Conservation (phyloP, 64 coral and sea anemone genomes). For the Pachyseris speciosa region DNA sequence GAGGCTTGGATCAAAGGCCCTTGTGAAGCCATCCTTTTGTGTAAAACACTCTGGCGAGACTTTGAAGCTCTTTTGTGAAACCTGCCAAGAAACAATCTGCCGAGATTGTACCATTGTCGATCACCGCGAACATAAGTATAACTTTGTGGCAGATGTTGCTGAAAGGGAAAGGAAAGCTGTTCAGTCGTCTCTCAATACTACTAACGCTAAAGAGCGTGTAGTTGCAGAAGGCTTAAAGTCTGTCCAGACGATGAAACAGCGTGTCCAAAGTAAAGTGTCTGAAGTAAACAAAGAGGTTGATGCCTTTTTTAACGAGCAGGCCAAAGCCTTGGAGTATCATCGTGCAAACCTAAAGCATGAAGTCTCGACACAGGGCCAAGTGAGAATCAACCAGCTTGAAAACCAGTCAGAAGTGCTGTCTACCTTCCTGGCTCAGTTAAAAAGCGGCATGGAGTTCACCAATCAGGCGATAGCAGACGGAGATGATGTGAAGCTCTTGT, state of each 20-base stretch:
- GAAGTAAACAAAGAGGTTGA: constrained; percentile 30
- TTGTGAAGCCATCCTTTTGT: constrained; percentile 20
- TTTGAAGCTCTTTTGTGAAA: constrained; percentile 56
- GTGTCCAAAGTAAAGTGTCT: not conserved
- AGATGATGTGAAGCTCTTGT: constrained; percentile 13
- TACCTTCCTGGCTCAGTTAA: not conserved
- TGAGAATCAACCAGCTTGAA: constrained; percentile 11
- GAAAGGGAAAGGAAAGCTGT: not conserved
- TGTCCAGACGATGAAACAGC: not conserved
- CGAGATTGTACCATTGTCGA: constrained; percentile 78
- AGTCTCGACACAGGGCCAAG: not conserved
- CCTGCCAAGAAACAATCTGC: constrained; percentile 62
- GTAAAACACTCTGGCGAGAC: constrained; percentile 33
- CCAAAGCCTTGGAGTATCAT: not conserved
- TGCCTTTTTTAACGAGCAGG: not conserved
- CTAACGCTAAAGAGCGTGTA: not conserved
- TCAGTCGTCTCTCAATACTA: not conserved
- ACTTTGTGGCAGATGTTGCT: constrained; percentile 41
- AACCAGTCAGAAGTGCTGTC: constrained; percentile 5
- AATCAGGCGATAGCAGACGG: not conserved
- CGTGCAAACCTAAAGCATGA: constrained; percentile 40
- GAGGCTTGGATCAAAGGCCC: constrained; percentile 20
- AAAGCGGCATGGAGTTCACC: constrained; percentile 15
- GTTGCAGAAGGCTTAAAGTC: not conserved
- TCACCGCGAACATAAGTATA: constrained; percentile 51